phyloP scores from a whole-genome alignment of 92 coral and sea anemone species.

The Palythoa grandiflora region DNA sequence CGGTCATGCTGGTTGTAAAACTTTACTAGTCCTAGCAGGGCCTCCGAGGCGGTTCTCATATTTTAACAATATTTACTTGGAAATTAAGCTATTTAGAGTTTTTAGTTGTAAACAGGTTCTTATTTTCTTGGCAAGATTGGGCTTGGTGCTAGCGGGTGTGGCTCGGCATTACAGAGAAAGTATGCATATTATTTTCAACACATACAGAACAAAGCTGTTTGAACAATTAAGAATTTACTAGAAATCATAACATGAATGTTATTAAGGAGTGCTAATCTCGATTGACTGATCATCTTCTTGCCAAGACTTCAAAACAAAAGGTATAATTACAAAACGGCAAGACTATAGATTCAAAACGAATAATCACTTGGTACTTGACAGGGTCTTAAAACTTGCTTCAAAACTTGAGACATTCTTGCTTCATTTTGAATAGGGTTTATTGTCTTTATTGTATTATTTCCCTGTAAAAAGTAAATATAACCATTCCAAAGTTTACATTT shows the following conservation, averaged over 20 bases:
- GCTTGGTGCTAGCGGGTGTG: neutral
- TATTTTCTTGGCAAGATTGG: neutral
- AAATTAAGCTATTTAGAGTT: no score
- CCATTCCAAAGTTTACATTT: no score
- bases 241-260: neutral
- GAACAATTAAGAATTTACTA: neutral
- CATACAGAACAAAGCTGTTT: neutral
- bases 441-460: no score
- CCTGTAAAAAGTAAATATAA: no score
- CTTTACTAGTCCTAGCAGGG: no score
- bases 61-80: no score
- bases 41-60: no score
- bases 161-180: neutral
- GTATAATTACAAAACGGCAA: neutral
- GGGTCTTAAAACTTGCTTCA: no score
- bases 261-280: neutral
- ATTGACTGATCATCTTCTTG: neutral
- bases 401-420: no score
- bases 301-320: neutral
- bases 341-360: neutral
- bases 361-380: no score
- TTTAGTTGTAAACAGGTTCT: neutral
- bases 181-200: neutral
- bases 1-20: no score
- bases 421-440: no score